These are phyloP conservation scores for Xestia rhomboidea DNA, from an alignment of 2,888 invertebrate species.

Conservation along the genomic window DNA sequence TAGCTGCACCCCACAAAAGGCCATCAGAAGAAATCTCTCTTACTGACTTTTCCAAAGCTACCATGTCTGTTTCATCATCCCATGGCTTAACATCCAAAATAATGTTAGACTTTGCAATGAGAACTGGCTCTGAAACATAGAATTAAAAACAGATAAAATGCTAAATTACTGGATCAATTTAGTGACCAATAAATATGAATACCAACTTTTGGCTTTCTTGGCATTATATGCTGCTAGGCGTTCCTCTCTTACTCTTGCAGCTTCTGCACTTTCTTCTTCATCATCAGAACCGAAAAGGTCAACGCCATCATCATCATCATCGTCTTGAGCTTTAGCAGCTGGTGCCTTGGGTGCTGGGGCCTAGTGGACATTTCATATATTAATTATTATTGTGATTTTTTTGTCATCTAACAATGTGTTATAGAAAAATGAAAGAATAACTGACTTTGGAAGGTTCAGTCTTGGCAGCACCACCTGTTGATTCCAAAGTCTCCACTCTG, in stretches of 20 bases:
- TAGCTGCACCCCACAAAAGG: slow-evolving; percentile 98
- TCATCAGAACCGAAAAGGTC: slow-evolving; percentile 96
- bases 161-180: neutral
- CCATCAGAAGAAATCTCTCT: slow-evolving; percentile 95
- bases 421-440: slow-evolving; percentile 3
- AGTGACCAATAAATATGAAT: neutral
- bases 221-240: slow-evolving; percentile 96
- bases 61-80: slow-evolving; percentile 98
- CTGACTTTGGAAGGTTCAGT: slow-evolving; percentile 76
- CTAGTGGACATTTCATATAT: slow-evolving; percentile 58
- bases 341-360: slow-evolving; percentile 55
- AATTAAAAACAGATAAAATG: slow-evolving; percentile 1
- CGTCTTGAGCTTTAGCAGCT: slow-evolving; percentile 71
- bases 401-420: neutral
- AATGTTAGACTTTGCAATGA: slow-evolving; percentile 98
- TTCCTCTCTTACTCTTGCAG: slow-evolving; percentile 94
- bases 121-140: slow-evolving; percentile 92
- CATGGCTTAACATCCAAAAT: slow-evolving; percentile 98
- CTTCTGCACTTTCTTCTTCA: slow-evolving; percentile 94
- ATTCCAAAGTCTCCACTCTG: slow-evolving; percentile 85
- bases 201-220: slow-evolving; percentile 96
- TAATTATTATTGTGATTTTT: neutral
- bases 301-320: slow-evolving; percentile 94
- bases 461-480: slow-evolving; percentile 71
- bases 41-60: slow-evolving; percentile 94